Conservation (phyloP, 2,113 vertebrate genomes). For the Poeciliopsis retropinna region DNA sequence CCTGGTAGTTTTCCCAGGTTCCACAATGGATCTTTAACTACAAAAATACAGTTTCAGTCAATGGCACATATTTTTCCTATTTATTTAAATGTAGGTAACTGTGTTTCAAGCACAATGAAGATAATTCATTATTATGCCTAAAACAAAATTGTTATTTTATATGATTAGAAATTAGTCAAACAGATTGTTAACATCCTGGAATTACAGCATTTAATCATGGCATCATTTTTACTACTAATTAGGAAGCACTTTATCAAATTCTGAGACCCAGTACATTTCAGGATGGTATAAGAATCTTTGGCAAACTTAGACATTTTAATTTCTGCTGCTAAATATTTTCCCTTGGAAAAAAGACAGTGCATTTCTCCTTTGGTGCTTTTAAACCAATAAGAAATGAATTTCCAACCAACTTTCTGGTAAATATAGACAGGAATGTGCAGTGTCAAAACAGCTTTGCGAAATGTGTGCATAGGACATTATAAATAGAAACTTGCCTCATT, state of each 20-base stretch:
- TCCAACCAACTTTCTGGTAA: constrained; percentile 40
- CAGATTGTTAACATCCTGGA: no score
- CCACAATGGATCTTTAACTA: not conserved
- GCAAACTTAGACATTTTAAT: not conserved
- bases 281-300: not conserved
- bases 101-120: not conserved
- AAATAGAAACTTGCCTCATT: constrained; percentile 70
- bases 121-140: not conserved
- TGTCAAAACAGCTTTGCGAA: constrained; percentile 65
- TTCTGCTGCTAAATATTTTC: not conserved
- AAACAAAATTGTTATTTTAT: not conserved
- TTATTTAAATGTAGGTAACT: not conserved
- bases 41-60: not conserved
- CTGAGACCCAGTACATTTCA: not conserved
- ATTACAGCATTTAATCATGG: no score
- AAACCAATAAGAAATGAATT: constrained; percentile 6
- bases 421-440: constrained; percentile 74
- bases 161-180: no score
- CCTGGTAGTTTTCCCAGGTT: not conserved
- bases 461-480: constrained; percentile 37
- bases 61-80: not conserved
- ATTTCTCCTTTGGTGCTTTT: not conserved
- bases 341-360: not conserved
- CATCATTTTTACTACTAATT: not conserved
- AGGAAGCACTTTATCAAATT: not conserved